A percentile compares a stretch with the other conserved stretches of the same genome.
Evolutionary conservation across 2,797 vertebrate genomes (phyloP).

Genomic region (Enteromius fasciolatus): DNA sequence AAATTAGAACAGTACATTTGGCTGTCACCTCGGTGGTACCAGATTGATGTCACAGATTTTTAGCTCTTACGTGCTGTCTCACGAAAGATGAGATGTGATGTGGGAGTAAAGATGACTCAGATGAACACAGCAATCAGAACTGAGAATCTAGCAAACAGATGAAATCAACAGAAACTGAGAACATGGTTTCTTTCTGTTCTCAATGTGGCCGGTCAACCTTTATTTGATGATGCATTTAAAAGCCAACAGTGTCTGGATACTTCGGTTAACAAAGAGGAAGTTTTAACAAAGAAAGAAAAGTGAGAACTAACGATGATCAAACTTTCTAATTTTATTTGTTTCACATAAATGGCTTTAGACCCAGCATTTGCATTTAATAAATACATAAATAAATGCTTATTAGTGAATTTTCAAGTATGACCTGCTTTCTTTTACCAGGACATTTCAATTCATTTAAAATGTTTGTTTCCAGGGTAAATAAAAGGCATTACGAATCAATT

Average conservation of each 20-base stretch:
- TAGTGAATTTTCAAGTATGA: neutral
- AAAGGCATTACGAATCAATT: constrained; percentile 30
- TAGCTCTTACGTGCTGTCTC: constrained; percentile 28
- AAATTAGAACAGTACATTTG: constrained; percentile 44
- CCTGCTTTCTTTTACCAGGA: neutral
- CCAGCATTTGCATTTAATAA: neutral
- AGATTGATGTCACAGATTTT: constrained; percentile 48
- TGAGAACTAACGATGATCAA: neutral
- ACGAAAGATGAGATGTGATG: constrained; percentile 41
- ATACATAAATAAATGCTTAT: neutral
- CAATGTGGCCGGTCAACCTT: constrained; percentile 9
- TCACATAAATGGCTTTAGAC: constrained; percentile 11
- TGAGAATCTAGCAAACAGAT: constrained; percentile 34
- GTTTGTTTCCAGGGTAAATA: constrained; percentile 22
- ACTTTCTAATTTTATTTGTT: constrained; percentile 5
- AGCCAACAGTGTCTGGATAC: neutral
- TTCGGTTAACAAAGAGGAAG: neutral
- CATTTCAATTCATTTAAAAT: constrained; percentile 13
- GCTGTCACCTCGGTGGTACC: constrained; percentile 45
- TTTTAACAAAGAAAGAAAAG: constrained; percentile 7
- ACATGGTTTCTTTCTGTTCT: constrained; percentile 45
- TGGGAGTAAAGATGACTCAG: constrained; percentile 54
- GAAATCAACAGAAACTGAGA: constrained; percentile 43
- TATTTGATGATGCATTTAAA: constrained; percentile 8
- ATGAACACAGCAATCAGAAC: constrained; percentile 42